Evolutionary conservation across 1,140 invertebrate species (phyloP).

Genomic region (Hylaeus volcanicus): DNA sequence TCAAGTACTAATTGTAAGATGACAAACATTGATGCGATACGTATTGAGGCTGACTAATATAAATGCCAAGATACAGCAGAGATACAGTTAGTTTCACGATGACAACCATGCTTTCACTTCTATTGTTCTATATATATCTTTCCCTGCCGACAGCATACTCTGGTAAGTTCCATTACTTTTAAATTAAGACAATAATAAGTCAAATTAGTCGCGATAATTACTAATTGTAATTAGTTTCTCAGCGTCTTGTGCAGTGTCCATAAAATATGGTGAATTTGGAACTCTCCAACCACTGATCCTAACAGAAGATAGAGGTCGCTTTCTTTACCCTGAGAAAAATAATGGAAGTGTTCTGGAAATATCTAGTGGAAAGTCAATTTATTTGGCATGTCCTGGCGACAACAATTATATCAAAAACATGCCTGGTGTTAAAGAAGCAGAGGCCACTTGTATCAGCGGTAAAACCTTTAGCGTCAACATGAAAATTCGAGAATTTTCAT

Average conservation of each 20-base stretch:
- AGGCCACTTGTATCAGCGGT: conserved; percentile 48
- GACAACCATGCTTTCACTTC: too few relatives aligned
- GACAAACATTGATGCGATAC: too few relatives aligned
- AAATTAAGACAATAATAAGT: too few relatives aligned
- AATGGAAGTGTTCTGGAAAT: conserved; percentile 12
- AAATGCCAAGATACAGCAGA: too few relatives aligned
- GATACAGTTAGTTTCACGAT: too few relatives aligned
- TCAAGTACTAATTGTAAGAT: too few relatives aligned
- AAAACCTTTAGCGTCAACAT: conserved; percentile 55
- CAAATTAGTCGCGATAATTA: too few relatives aligned
- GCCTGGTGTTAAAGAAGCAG: neutral
- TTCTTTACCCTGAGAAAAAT: conserved; percentile 58
- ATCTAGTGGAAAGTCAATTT: conserved; percentile 39
- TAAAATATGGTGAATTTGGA: conserved; percentile 63
- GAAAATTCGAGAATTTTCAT: conserved; percentile 41
- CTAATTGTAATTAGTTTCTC: neutral
- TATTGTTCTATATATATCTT: too few relatives aligned
- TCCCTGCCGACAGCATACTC: too few relatives aligned
- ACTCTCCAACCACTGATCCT: conserved; percentile 68
- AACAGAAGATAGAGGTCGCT: neutral
- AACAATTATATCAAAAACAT: conserved; percentile 56
- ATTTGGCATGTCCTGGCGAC: conserved; percentile 64
- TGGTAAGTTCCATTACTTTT: too few relatives aligned
- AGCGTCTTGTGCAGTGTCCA: conserved; percentile 55
- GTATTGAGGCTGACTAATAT: too few relatives aligned